Conservation (phyloP, 2,888 invertebrate genomes). For the Ochropacha duplaris region DNA sequence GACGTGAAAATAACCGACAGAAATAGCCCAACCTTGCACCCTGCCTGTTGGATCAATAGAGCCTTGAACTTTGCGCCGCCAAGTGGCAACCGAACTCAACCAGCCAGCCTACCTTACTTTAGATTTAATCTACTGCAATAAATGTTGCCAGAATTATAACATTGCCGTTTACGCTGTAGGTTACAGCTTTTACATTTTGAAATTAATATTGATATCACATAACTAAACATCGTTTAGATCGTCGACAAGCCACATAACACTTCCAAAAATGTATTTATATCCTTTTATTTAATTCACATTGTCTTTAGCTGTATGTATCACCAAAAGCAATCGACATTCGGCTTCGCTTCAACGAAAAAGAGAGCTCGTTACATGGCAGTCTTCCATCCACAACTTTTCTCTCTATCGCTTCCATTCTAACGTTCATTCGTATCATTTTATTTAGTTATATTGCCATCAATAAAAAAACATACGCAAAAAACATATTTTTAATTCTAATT, state of each 20-base stretch:
- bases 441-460: too few species aligned
- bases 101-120: conserved; percentile 2
- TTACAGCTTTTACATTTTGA: too few species aligned
- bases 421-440: too few species aligned
- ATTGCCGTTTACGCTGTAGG: too few species aligned
- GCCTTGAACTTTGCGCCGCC: conserved; percentile 67
- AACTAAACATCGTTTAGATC: too few species aligned
- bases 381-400: not conserved
- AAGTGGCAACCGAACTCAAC: conserved; percentile 4
- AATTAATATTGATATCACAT: too few species aligned
- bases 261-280: not conserved
- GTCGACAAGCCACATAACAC: not conserved
- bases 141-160: not conserved
- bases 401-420: not conserved
- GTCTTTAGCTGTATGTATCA: not conserved
- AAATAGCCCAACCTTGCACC: conserved; percentile 63
- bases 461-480: not conserved
- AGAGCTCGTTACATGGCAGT: not conserved
- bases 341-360: not conserved
- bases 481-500: not conserved
- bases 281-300: not conserved
- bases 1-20: conserved; percentile 44
- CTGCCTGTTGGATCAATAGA: conserved; percentile 65
- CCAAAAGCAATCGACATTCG: not conserved
- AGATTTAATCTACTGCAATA: not conserved